A percentile compares a stretch with the other conserved stretches of the same genome.
These are phyloP conservation scores for Colletes collaris DNA, from an alignment of 2,888 invertebrate genomes.

Conservation along the genomic window DNA sequence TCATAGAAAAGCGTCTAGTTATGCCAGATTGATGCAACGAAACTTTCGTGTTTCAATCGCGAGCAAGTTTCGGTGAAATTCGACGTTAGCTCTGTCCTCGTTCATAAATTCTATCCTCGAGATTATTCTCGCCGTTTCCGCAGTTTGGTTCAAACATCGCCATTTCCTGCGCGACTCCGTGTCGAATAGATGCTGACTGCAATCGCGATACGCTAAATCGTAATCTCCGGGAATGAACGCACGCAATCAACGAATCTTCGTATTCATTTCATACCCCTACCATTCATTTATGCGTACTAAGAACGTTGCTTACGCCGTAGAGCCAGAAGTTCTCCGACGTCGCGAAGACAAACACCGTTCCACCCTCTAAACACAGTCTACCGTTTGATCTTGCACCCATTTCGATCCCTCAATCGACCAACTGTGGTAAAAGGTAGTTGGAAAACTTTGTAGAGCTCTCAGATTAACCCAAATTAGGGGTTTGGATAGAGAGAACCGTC, in stretches of 20 bases:
- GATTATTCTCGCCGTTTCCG: conserved; percentile 33
- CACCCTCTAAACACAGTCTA: too few species aligned
- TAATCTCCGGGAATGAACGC: conserved; percentile 36
- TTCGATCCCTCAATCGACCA: too few species aligned
- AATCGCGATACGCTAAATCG: conserved; percentile 23
- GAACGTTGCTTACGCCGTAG: not conserved
- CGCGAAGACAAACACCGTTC: too few species aligned
- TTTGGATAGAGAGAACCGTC: too few species aligned
- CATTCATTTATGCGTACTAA: not conserved
- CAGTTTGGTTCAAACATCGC: conserved; percentile 2
- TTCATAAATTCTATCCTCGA: conserved; percentile 30
- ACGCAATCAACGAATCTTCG: conserved; percentile 19
- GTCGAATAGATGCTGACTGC: conserved; percentile 6
- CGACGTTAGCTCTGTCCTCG: conserved; percentile 14
- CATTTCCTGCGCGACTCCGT: conserved; percentile 14
- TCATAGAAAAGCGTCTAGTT: conserved; percentile 3
- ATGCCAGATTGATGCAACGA: conserved; percentile 14
- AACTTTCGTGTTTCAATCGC: conserved; percentile 43
- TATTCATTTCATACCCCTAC: conserved; percentile 1
- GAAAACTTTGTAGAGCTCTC: too few species aligned
- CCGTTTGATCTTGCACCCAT: too few species aligned
- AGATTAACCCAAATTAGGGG: too few species aligned
- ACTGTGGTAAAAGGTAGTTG: too few species aligned
- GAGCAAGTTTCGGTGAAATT: conserved; percentile 30
- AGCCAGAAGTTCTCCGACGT: not conserved